Evolutionary conservation across 2,888 invertebrate species (phyloP).

Genomic region (Hydropsyche betteni): DNA sequence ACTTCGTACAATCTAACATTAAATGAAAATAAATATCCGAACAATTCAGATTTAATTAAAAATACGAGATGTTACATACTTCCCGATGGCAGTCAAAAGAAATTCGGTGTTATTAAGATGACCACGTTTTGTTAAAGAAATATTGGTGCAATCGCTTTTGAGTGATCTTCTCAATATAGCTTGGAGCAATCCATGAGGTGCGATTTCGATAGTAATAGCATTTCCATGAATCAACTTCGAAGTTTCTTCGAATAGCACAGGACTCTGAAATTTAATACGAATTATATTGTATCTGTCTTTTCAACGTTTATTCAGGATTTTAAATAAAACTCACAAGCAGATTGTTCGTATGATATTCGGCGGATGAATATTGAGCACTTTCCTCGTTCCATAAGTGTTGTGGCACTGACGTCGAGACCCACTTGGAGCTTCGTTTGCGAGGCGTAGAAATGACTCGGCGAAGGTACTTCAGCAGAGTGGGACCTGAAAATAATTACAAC

Average conservation of each 20-base stretch:
- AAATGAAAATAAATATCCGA: neutral
- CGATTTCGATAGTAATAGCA: slow-evolving; percentile 87
- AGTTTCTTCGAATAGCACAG: slow-evolving; percentile 83
- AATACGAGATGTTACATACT: slow-evolving; percentile 61
- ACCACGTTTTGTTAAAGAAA: slow-evolving; percentile 78
- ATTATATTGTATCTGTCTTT: neutral
- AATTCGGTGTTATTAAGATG: slow-evolving; percentile 72
- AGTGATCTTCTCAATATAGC: slow-evolving; percentile 85
- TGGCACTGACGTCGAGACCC: slow-evolving; percentile 88
- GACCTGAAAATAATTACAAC: slow-evolving; percentile 62
- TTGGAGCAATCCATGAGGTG: slow-evolving; percentile 89
- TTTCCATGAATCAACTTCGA: slow-evolving; percentile 80
- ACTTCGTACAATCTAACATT: slow-evolving; percentile 57
- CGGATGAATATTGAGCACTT: slow-evolving; percentile 74
- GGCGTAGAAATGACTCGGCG: slow-evolving; percentile 72
- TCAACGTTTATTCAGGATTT: neutral
- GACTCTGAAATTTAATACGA: neutral
- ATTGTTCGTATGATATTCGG: slow-evolving; percentile 91
- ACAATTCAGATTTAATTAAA: neutral
- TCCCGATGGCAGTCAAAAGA: slow-evolving; percentile 71
- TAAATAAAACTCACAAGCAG: slow-evolving; percentile 67
- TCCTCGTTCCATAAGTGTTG: slow-evolving; percentile 74
- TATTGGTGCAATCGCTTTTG: slow-evolving; percentile 73
- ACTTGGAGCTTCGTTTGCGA: slow-evolving; percentile 74
- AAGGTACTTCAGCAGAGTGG: slow-evolving; percentile 71